Conservation (phyloP, 2,113 vertebrate genomes). For the Marmota flaviventris region DNA sequence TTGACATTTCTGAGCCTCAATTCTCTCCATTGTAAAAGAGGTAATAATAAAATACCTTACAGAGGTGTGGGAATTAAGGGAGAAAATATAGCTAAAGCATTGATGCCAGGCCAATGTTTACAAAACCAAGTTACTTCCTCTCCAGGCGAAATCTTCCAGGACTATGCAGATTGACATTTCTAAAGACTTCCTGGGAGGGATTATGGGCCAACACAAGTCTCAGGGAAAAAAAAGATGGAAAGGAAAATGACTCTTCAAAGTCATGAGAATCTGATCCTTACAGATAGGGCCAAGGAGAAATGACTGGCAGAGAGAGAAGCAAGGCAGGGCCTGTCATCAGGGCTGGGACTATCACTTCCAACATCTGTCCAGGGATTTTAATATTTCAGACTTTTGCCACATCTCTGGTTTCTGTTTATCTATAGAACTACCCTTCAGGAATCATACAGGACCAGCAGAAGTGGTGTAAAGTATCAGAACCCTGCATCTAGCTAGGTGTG, state of each 20-base stretch:
- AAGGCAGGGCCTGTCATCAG: not conserved
- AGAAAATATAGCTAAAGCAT: not conserved
- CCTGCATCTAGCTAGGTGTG: not conserved
- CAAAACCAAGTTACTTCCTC: not conserved
- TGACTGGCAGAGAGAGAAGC: not conserved
- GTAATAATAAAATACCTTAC: not conserved
- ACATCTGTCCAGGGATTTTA: not conserved
- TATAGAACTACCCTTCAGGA: not conserved
- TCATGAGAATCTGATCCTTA: not conserved
- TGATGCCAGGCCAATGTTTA: not conserved
- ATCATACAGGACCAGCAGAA: not conserved
- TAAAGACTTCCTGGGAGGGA: not conserved
- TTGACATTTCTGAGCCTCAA: not conserved
- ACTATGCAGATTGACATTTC: not conserved
- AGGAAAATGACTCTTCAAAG: not conserved
- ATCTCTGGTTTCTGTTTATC: constrained; percentile 17
- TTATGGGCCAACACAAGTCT: not conserved
- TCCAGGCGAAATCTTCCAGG: not conserved
- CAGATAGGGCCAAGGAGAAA: not conserved
- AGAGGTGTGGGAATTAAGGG: not conserved
- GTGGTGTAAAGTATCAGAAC: not conserved
- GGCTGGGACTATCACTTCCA: not conserved
- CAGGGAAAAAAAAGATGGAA: not conserved
- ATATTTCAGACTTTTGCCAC: constrained; percentile 41
- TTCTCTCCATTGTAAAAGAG: constrained; percentile 13